Base-by-base conservation (phyloP, 2,888 invertebrate genomes). In the Deilephila porcellus region DNA sequence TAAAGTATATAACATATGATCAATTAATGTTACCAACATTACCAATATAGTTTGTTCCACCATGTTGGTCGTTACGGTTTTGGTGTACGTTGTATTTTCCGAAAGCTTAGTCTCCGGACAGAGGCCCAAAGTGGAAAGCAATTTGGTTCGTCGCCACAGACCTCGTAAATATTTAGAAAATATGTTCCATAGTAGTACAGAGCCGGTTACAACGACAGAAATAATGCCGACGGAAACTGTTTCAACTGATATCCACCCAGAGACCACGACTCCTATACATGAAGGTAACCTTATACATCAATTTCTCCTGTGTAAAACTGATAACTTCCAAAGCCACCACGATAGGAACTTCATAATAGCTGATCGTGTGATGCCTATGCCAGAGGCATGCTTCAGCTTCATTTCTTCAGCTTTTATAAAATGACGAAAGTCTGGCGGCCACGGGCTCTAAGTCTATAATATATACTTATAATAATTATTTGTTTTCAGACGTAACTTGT, bases 401-500 rank as follows among this genome's bases (percentile, higher is more conserved):
- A n/a, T n/a, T n/a, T n/a, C n/a, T n/a, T n/a, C 25, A 25, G 25
- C 25, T 25, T 25, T 25, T 25, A 25, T 25, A 25, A 25, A 25
- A 25, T 25, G 1, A 25, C 25, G 0, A 25, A 25, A 25, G 25
- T 25, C 25, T 25, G 25, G 25, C 25, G 25, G 25, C 25, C 25
- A 25, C 25, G 25, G 25, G 25, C 25, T 25, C 25, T 25, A 25
- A 1, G 25, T 25, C 25, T 25, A 25, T 25, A 25, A 25, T 11
- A 45, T 45, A 11, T 45, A 45, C 0, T 14, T 45, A 14, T 11
- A 37, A 45, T 45, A 14, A 70, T 52, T 20, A 11, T 14, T 45
- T 67, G 20, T 45, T 17, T 64, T 64, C 72, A 17, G 29, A 60
- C 14, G 20, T 20, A 56, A 34, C 32, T 34, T 75, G 74, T 71